Percentiles rank a stretch among this genome's conserved stretches.
phyloP scores from a whole-genome alignment of 2,113 vertebrate genomes.

The Typhlomys cinereus region DNA sequence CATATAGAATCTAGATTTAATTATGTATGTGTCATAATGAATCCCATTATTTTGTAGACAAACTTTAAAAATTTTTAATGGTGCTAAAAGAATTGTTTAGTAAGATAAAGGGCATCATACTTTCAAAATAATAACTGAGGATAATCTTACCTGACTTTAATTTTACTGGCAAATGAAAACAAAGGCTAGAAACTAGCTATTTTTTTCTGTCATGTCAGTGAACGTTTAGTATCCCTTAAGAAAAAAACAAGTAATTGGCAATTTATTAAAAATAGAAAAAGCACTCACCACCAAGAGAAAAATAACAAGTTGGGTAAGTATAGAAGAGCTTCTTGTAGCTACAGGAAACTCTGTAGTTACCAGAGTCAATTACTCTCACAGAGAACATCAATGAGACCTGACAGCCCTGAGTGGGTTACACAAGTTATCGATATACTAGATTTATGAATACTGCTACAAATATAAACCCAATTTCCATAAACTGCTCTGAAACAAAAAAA shows the following conservation, averaged over 20 bases:
- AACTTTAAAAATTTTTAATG: background rate
- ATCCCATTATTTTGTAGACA: background rate
- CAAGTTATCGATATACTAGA: background rate
- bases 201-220: constrained; percentile 4
- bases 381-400: background rate
- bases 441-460: background rate
- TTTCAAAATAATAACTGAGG: constrained; percentile 20
- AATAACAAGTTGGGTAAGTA: background rate
- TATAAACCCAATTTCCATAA: background rate
- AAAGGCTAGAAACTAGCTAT: constrained; percentile 26
- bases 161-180: constrained; percentile 51
- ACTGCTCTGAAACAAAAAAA: background rate
- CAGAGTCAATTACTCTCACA: constrained; percentile 19
- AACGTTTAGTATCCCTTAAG: constrained; percentile 29
- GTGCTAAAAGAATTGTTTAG: background rate
- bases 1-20: background rate
- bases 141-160: background rate
- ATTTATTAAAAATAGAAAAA: constrained; percentile 54
- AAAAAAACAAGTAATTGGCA: constrained; percentile 52
- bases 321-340: background rate
- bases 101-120: constrained; percentile 4
- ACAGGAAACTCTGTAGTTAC: background rate
- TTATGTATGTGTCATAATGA: background rate
- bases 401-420: background rate
- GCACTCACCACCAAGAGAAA: background rate